Conservation (phyloP, 2,797 vertebrate species). For the Oreortyx pictus region DNA sequence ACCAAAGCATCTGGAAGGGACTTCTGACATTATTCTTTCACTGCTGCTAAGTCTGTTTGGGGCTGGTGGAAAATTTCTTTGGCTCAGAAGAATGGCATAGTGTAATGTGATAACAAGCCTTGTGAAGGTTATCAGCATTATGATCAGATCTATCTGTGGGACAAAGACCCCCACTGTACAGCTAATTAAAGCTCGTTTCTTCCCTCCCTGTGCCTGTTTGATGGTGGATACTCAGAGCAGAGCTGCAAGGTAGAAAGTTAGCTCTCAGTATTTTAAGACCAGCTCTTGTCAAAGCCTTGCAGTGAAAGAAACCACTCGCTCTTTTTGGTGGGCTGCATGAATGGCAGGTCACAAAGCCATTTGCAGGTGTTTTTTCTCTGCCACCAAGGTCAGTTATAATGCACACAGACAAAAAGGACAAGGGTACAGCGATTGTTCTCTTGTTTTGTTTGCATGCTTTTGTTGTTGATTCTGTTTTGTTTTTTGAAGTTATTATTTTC, state of each 20-base stretch:
- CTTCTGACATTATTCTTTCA: conserved; percentile 67
- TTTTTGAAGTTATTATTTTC: neutral
- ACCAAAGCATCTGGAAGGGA: conserved; percentile 65
- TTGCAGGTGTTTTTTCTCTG: conserved; percentile 57
- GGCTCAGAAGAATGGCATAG: conserved; percentile 48
- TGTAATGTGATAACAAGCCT: conserved; percentile 50
- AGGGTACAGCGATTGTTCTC: neutral
- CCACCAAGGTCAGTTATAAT: conserved; percentile 1
- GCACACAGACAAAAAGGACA: neutral
- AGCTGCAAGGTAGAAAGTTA: conserved; percentile 72
- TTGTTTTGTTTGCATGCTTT: neutral
- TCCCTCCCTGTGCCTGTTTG: conserved; percentile 57
- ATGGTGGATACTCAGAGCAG: conserved; percentile 67
- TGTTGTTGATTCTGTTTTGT: neutral
- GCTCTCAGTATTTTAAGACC: conserved; percentile 61
- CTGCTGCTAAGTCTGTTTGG: conserved; percentile 41
- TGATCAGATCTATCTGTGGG: conserved; percentile 72
- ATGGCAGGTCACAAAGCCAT: conserved; percentile 20
- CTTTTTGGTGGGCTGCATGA: conserved; percentile 45
- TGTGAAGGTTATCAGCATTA: conserved; percentile 71
- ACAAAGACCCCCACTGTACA: conserved; percentile 78
- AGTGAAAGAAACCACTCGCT: conserved; percentile 44
- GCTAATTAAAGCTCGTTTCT: conserved; percentile 78
- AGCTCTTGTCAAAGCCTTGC: conserved; percentile 61
- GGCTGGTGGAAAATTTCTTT: conserved; percentile 67